Evolutionary conservation across 2,113 vertebrate species (phyloP), one percentile per base, ranked within the genome.

Genomic region (Pycnonotus jocosus): DNA sequence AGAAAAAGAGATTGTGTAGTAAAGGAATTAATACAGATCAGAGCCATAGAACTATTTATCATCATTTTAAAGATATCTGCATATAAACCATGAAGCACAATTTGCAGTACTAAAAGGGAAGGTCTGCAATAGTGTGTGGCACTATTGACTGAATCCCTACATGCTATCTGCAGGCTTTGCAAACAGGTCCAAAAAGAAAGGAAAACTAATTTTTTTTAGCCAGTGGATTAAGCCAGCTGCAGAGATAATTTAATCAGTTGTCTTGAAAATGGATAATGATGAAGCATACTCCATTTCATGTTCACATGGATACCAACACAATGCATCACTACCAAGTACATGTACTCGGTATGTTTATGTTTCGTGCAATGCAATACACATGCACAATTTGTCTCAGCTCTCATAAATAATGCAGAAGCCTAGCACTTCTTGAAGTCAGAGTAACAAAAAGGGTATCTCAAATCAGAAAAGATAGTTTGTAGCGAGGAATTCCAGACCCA

Each of bases 231-330:
- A 95, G 81, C 48, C 60, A 62, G 73, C 65, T 78, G 30, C n/a
- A 74, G 38, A 81, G 20, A 78, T 70, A 95, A 92, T 88, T 88
- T 40, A 88, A 93, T 81, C 76, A 69, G 68, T 57, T 93, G 73
- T 81, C 73, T 64, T 66, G 53, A 91, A 90, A 93, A 91, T 21
- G 20, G 40, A 60, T 84, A 73, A 56, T 68, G 73, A 91, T 77
- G 81, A 95, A 90, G 31, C 35, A 92, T 44, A 70, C 14, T 61
- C 48, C 25, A 48, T 68, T 93, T 79, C 57, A 45, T 54, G 56
- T 69, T 70, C 48, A 50, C 33, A 45, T n/a, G 66, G 88, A 72
- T 45, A 88, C 45, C 72, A 87, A 85, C 42, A 45, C 45, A 93
- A 42, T 54, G 38, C 70, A 82, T 37, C 33, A 51, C 25, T 80